A percentile compares a stretch with the other conserved stretches of the same genome.
Evolutionary conservation across 2,888 invertebrate species (phyloP).

Genomic region (Philhelius pedissequus): DNA sequence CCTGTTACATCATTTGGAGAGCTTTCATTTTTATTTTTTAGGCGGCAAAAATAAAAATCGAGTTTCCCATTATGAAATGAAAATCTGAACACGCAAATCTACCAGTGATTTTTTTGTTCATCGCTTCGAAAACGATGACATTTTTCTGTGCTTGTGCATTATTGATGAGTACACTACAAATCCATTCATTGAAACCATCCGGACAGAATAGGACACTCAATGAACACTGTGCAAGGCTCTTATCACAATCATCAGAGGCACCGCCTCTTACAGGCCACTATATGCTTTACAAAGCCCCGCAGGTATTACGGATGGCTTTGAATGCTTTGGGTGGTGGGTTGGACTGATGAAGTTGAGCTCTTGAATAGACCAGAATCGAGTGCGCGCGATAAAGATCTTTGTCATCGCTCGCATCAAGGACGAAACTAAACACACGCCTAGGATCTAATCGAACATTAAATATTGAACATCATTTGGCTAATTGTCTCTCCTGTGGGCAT

Average conservation of each 20-base stretch:
- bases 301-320: not conserved
- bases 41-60: constrained; percentile 12
- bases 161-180: constrained; percentile 66
- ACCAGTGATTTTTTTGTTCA: constrained; percentile 64
- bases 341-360: not conserved
- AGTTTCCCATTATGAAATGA: constrained; percentile 65
- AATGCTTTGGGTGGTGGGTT: constrained; percentile 5
- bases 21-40: constrained; percentile 17
- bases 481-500: constrained; percentile 73
- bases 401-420: constrained; percentile 73
- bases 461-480: constrained; percentile 79
- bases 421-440: constrained; percentile 69
- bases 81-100: constrained; percentile 67
- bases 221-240: constrained; percentile 51
- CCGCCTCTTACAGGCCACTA: constrained; percentile 47
- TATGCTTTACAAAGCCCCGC: not conserved
- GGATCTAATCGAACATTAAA: constrained; percentile 78
- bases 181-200: constrained; percentile 68
- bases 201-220: constrained; percentile 38
- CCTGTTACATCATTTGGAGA: not conserved
- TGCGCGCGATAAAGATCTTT: constrained; percentile 60
- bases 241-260: constrained; percentile 60
- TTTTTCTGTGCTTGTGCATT: constrained; percentile 55
- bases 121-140: constrained; percentile 61
- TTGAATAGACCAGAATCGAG: constrained; percentile 46